Evolutionary conservation across 2,888 invertebrate species (phyloP).

Genomic region (Diaperis boleti): DNA sequence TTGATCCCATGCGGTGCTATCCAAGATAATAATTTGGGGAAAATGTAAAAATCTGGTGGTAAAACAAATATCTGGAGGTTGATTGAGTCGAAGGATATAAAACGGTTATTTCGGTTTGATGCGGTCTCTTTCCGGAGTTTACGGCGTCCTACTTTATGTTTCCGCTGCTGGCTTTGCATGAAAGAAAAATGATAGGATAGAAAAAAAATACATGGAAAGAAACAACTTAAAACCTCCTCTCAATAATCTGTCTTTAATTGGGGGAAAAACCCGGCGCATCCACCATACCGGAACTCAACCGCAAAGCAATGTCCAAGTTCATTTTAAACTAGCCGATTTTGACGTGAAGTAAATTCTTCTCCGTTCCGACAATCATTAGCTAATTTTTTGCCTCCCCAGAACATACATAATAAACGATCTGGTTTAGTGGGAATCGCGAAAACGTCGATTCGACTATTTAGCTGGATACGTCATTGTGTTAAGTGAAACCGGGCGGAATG

Average conservation of each 20-base stretch:
- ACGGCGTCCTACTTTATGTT: too few species aligned
- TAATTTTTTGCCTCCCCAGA: too few species aligned
- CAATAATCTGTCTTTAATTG: neutral
- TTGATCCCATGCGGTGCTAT: neutral
- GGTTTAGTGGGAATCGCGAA: slow-evolving; percentile 11
- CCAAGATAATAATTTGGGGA: too few species aligned
- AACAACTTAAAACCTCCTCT: neutral
- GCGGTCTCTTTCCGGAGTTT: too few species aligned
- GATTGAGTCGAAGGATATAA: too few species aligned
- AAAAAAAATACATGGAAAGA: neutral
- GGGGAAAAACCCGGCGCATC: neutral
- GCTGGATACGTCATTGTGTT: slow-evolving; percentile 43
- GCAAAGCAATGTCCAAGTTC: neutral
- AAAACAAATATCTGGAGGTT: neutral
- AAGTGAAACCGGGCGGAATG: slow-evolving; percentile 44
- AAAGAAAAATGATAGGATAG: too few species aligned
- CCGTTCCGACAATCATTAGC: too few species aligned
- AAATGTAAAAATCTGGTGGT: neutral
- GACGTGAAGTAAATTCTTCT: too few species aligned
- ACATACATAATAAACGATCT: slow-evolving; percentile 14
- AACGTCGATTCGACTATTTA: slow-evolving; percentile 38
- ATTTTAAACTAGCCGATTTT: too few species aligned
- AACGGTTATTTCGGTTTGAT: too few species aligned
- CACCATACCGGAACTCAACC: neutral
- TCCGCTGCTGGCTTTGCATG: too few species aligned